Evolutionary conservation across 2,888 invertebrate species (phyloP).

Genomic region (Tryphoninae sp.): DNA sequence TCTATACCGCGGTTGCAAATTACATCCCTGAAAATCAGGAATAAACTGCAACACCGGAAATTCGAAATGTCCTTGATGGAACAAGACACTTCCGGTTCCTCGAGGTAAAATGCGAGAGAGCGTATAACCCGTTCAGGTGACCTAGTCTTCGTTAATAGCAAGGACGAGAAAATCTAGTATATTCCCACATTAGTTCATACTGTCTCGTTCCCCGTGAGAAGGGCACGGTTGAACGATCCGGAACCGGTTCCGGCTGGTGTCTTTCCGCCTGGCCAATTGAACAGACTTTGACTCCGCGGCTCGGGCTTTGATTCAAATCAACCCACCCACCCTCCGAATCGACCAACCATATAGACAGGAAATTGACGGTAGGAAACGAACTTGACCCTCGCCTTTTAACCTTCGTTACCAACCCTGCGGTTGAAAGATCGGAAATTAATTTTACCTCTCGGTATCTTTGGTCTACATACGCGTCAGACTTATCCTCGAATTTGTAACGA

Average conservation of each 20-base stretch:
- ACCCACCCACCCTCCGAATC: neutral
- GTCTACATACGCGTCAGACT: neutral
- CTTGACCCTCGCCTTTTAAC: constrained; percentile 60
- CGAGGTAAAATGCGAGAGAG: constrained; percentile 5
- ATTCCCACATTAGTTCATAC: constrained; percentile 2
- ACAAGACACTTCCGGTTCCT: constrained; percentile 50
- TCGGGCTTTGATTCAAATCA: neutral
- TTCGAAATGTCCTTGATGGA: constrained; percentile 25
- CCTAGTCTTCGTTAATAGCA: constrained; percentile 37
- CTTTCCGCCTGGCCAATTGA: constrained; percentile 49
- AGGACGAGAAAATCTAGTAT: constrained; percentile 45
- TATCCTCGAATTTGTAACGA: neutral
- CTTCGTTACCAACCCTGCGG: constrained; percentile 50
- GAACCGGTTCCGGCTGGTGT: constrained; percentile 59
- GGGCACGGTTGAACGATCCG: constrained; percentile 53
- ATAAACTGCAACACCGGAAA: constrained; percentile 22
- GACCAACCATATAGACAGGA: neutral
- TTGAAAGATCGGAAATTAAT: constrained; percentile 72
- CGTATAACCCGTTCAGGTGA: constrained; percentile 17
- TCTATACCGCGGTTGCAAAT: constrained; percentile 20
- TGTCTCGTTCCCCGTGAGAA: neutral
- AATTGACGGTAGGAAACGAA: constrained; percentile 68
- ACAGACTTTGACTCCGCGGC: neutral
- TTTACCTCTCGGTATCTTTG: constrained; percentile 61
- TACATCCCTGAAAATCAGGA: constrained; percentile 1